Evolutionary conservation across 1,140 invertebrate species (phyloP).

Genomic region (Aradophagus sp.): DNA sequence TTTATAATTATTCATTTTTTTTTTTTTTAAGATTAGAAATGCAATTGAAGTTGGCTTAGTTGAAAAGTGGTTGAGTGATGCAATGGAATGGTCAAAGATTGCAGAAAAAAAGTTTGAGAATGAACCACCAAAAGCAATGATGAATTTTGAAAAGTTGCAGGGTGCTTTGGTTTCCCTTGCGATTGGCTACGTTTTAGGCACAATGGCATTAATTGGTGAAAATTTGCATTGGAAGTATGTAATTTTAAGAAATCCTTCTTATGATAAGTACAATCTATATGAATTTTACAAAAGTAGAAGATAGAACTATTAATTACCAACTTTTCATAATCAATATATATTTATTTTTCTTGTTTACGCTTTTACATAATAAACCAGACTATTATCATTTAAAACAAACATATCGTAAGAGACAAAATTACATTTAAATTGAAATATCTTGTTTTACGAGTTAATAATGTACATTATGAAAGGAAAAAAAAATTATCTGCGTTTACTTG

Average conservation of each 20-base stretch:
- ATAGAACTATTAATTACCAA: too few species aligned
- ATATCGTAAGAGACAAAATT: background rate
- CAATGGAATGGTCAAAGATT: slow-evolving; percentile 76
- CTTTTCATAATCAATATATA: too few species aligned
- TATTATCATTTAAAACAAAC: too few species aligned
- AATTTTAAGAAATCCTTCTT: slow-evolving; percentile 80
- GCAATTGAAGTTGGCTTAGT: slow-evolving; percentile 85
- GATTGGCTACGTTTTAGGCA: slow-evolving; percentile 80
- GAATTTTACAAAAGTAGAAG: slow-evolving; percentile 70
- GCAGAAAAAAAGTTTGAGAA: slow-evolving; percentile 72
- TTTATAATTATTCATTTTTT: too few species aligned
- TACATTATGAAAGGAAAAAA: too few species aligned
- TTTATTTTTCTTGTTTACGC: too few species aligned
- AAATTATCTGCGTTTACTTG: too few species aligned
- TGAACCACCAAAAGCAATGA: slow-evolving; percentile 79
- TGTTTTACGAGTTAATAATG: too few species aligned
- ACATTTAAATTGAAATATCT: too few species aligned
- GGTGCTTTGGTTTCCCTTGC: slow-evolving; percentile 82
- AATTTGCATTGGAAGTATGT: slow-evolving; percentile 80
- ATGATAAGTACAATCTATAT: slow-evolving; percentile 81
- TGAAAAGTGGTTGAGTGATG: slow-evolving; percentile 86
- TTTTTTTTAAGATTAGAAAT: slow-evolving; percentile 75
- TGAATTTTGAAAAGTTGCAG: slow-evolving; percentile 85
- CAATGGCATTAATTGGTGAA: slow-evolving; percentile 78
- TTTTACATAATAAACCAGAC: too few species aligned